Percentiles rank a stretch among this genome's conserved stretches.
Evolutionary conservation across 2,113 vertebrate genomes (phyloP).

Genomic region (Stegastes partitus): DNA sequence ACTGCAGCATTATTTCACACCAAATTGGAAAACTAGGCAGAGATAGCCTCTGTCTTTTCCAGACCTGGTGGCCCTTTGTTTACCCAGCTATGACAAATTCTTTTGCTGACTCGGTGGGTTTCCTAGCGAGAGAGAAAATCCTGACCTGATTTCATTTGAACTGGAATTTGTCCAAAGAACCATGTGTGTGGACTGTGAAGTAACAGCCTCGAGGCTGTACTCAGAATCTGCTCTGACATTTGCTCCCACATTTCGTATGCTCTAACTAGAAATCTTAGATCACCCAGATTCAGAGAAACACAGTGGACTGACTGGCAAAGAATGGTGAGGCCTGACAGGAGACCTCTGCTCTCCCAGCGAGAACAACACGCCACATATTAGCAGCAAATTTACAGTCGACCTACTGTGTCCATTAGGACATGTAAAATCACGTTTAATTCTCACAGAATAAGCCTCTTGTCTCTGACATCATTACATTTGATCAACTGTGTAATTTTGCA

Average conservation of each 20-base stretch:
- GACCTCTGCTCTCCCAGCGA: neutral
- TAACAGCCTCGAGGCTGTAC: slow-evolving; percentile 66
- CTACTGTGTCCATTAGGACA: neutral
- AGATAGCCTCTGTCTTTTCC: neutral
- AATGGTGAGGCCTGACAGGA: neutral
- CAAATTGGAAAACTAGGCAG: neutral
- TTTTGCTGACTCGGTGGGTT: slow-evolving; percentile 59
- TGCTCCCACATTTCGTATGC: slow-evolving; percentile 28
- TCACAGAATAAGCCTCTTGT: neutral
- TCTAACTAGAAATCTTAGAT: slow-evolving; percentile 48
- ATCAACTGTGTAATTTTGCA: too few species aligned
- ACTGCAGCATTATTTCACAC: neutral
- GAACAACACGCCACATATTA: neutral
- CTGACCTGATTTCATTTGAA: slow-evolving; percentile 72
- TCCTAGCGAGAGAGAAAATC: slow-evolving; percentile 56
- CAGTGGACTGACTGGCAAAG: neutral
- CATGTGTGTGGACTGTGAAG: slow-evolving; percentile 66
- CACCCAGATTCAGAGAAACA: slow-evolving; percentile 48
- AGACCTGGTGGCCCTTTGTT: slow-evolving; percentile 29
- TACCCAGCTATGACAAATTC: slow-evolving; percentile 17
- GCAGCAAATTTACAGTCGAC: neutral
- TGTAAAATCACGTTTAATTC: neutral
- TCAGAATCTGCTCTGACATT: slow-evolving; percentile 69
- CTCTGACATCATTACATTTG: too few species aligned
- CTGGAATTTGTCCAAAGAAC: slow-evolving; percentile 70